Conservation (phyloP, 2,797 vertebrate species). For the Cuniculus paca region DNA sequence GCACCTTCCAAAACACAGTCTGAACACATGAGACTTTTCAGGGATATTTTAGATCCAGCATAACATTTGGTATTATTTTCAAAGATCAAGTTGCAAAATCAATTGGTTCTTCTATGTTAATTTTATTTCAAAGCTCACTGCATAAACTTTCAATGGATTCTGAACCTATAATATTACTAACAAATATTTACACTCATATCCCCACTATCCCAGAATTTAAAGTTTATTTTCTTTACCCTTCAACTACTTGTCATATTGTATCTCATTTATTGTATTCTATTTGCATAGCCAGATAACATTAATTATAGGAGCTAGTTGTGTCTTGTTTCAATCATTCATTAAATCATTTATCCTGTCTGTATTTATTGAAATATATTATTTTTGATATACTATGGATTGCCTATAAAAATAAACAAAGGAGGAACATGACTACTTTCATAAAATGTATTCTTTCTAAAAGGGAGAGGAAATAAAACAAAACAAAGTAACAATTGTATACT, state of each 20-base stretch:
- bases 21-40: not conserved
- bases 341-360: not conserved
- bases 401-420: not conserved
- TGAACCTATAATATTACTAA: not conserved
- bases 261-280: not conserved
- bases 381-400: not conserved
- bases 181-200: not conserved
- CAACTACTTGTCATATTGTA: not conserved
- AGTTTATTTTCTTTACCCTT: not conserved
- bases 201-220: not conserved
- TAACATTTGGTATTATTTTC: not conserved
- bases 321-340: not conserved
- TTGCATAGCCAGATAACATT: not conserved
- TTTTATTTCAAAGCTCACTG: not conserved
- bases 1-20: not conserved
- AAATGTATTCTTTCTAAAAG: not conserved
- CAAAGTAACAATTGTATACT: not conserved
- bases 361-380: not conserved
- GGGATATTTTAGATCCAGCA: not conserved
- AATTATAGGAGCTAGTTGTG: not conserved
- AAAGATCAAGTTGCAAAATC: not conserved
- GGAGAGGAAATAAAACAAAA: not conserved
- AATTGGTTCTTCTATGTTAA: not conserved
- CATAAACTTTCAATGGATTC: not conserved
- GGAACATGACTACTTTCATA: not conserved